phyloP scores from a whole-genome alignment of 2,888 invertebrate species.

The Argyresthia goedartella region DNA sequence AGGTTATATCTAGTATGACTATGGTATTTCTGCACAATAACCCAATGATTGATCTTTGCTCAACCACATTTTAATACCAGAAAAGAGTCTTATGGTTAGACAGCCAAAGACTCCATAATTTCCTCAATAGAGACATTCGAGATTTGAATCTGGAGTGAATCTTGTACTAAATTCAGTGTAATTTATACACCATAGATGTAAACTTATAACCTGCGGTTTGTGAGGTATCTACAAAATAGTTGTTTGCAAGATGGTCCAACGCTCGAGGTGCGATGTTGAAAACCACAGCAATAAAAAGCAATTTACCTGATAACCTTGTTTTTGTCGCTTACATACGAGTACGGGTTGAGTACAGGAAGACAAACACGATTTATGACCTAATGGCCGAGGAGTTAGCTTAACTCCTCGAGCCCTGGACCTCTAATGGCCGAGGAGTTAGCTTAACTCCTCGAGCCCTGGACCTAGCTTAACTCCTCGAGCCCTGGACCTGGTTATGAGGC shows the following conservation, averaged over 20 bases:
- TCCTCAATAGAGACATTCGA: conserved; percentile 32
- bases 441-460: too few relatives aligned
- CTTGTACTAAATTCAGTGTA: background rate
- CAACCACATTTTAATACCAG: conserved; percentile 15
- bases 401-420: too few relatives aligned
- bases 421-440: too few relatives aligned
- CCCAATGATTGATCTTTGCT: background rate
- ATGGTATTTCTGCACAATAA: too few relatives aligned
- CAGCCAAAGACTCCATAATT: conserved; percentile 22
- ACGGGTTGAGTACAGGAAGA: too few relatives aligned
- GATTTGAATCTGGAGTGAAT: conserved; percentile 19
- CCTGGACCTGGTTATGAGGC: too few relatives aligned
- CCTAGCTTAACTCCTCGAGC: too few relatives aligned
- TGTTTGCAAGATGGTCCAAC: background rate
- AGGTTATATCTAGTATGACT: too few relatives aligned
- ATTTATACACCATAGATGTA: conserved; percentile 1
- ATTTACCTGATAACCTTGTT: too few relatives aligned
- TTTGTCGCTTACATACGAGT: too few relatives aligned
- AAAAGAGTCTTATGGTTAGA: conserved; percentile 20
- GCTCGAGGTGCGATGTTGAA: background rate
- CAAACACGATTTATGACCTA: too few relatives aligned
- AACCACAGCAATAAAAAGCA: background rate
- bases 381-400: too few relatives aligned
- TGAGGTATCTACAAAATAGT: background rate
- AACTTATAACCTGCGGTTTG: conserved; percentile 2